These are phyloP conservation scores for Montipora capricornis DNA, from an alignment of 64 coral and sea anemone genomes.

Conservation along the genomic window DNA sequence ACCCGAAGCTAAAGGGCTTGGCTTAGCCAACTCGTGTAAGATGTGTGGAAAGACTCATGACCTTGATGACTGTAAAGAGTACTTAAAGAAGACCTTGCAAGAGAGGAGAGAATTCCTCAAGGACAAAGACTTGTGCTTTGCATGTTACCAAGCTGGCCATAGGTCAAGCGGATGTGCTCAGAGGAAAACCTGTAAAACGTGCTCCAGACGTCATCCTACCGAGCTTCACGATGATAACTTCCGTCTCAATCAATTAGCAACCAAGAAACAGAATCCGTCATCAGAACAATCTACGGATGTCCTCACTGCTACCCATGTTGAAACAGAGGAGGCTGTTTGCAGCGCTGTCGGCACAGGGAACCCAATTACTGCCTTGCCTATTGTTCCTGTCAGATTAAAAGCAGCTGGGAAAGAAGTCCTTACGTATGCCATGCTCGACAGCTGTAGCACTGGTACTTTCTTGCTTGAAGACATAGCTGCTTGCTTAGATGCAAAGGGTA, in stretches of 20 bases:
- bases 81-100: too few relatives aligned
- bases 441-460: too few relatives aligned
- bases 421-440: too few relatives aligned
- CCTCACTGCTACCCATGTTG: neutral
- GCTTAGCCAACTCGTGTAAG: too few relatives aligned
- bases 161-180: conserved; percentile 28
- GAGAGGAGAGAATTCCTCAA: too few relatives aligned
- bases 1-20: too few relatives aligned
- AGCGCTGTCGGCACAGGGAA: neutral
- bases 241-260: neutral
- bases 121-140: too few relatives aligned
- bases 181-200: conserved; percentile 56
- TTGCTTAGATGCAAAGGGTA: neutral
- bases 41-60: neutral
- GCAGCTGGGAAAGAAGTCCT: too few relatives aligned
- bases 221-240: conserved; percentile 76
- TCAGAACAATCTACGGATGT: neutral
- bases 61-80: too few relatives aligned
- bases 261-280: neutral
- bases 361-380: conserved; percentile 27
- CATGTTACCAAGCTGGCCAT: neutral
- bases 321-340: neutral
- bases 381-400: too few relatives aligned
- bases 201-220: conserved; percentile 73
- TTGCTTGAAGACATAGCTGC: neutral